Evolutionary conservation across 2,797 vertebrate species (phyloP).

Genomic region (Lateolabrax maculatus): DNA sequence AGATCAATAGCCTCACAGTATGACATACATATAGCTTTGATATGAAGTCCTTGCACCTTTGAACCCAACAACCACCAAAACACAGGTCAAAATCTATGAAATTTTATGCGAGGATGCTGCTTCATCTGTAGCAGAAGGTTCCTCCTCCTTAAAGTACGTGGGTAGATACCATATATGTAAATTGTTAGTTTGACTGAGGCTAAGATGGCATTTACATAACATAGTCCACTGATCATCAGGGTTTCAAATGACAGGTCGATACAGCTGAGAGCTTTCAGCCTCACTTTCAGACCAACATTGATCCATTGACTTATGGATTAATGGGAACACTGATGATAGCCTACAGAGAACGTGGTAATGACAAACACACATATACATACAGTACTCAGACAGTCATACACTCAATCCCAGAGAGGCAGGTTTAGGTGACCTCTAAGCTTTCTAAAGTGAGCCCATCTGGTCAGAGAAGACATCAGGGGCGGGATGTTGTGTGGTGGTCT

Average conservation of each 20-base stretch:
- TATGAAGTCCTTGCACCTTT: constrained; percentile 46
- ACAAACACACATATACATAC: constrained; percentile 48
- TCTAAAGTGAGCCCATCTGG: constrained; percentile 48
- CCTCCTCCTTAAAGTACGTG: constrained; percentile 13
- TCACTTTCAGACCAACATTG: constrained; percentile 65
- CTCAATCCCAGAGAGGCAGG: constrained; percentile 40
- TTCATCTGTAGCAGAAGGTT: constrained; percentile 22
- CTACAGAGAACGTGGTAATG: constrained; percentile 69
- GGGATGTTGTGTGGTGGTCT: constrained; percentile 48
- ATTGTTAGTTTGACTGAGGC: constrained; percentile 71
- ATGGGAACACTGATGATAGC: constrained; percentile 76
- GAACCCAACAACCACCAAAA: constrained; percentile 51
- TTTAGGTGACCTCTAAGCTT: constrained; percentile 68
- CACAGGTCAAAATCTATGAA: constrained; percentile 60
- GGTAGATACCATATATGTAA: constrained; percentile 44
- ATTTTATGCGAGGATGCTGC: neutral
- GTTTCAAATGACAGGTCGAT: constrained; percentile 82
- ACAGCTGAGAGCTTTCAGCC: constrained; percentile 79
- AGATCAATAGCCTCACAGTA: constrained; percentile 55
- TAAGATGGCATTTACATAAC: constrained; percentile 71
- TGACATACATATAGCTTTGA: constrained; percentile 38
- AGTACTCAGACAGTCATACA: constrained; percentile 11
- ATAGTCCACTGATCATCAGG: constrained; percentile 74
- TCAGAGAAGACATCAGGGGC: constrained; percentile 52
- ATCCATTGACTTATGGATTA: constrained; percentile 82